Evolutionary conservation across 2,113 vertebrate genomes (phyloP), one percentile per base, ranked within the genome.

Genomic region (Poicephalus gulielmi): DNA sequence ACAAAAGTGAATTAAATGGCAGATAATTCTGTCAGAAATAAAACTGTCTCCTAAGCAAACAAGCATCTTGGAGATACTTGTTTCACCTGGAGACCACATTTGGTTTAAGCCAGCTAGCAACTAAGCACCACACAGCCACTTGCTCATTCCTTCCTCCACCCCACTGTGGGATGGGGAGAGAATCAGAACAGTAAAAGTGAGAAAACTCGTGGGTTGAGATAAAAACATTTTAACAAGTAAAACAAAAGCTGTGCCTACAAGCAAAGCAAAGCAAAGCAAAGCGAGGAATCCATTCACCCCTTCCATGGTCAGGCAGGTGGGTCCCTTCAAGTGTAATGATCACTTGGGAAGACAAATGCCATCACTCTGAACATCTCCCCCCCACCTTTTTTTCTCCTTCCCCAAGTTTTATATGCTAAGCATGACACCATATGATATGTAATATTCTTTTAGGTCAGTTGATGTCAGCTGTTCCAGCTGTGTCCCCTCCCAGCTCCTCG

Each of bases 301-400:
- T 55, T 46, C n/a, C 24, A 12, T 6, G 9, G n/a, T 3, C 19
- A 62, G n/a, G 19, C 28, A 62, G 28, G 6, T n/a, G 7, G 19
- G 10, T 9, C 25, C 30, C 28, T 35, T 41, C 53, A 53, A 7
- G 15, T 2, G 7, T 53, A 41, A 53, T 0, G 0, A 17, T 47
- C 24, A 47, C 6, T 55, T 41, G 7, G 30, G 60, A n/a, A 55
- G 30, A 47, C 13, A 62, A 69, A 46, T 33, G 17, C 7, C 20
- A 28, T 22, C 17, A 27, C 22, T 57, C 35, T 25, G 12, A 30
- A 62, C 11, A 9, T 33, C 6, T 33, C 6, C 1, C 4, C 3
- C 11, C 18, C 46, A 11, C 19, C 18, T 22, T 31, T 41, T 17
- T 25, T 55, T 33, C 41, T 35, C 52, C 17, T 63, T 53, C 24